Percentiles rank a stretch among this genome's conserved stretches.
phyloP scores from a whole-genome alignment of 2,888 invertebrate species.

The Thera britannica region DNA sequence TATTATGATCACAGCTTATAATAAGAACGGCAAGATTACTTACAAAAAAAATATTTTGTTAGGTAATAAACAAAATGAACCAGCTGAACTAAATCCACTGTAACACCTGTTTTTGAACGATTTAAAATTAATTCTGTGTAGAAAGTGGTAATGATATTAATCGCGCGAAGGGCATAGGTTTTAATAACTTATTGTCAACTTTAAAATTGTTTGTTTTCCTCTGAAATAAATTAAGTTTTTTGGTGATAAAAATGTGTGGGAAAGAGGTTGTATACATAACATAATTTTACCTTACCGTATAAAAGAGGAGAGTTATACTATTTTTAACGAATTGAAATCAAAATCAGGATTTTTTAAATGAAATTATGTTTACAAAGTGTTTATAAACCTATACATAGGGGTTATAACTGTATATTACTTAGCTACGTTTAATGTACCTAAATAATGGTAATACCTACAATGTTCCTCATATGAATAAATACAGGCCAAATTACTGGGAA shows the following conservation, averaged over 20 bases:
- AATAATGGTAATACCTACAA: too few relatives aligned
- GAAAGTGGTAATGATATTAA: constrained; percentile 55
- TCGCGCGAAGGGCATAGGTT: constrained; percentile 53
- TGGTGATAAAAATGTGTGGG: constrained; percentile 20
- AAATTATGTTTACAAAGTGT: not conserved
- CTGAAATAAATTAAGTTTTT: constrained; percentile 39
- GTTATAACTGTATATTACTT: too few relatives aligned
- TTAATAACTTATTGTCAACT: constrained; percentile 35
- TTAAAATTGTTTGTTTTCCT: constrained; percentile 49
- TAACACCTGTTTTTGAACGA: constrained; percentile 14
- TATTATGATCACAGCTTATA: constrained; percentile 7
- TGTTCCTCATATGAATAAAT: too few relatives aligned
- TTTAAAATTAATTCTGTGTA: constrained; percentile 52
- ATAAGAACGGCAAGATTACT: not conserved
- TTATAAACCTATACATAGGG: too few relatives aligned
- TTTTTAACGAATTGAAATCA: not conserved
- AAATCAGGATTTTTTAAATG: not conserved
- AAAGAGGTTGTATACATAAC: constrained; percentile 21
- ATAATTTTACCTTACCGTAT: constrained; percentile 10
- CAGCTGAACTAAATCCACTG: constrained; percentile 3
- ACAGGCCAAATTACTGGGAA: too few relatives aligned
- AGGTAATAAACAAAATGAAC: not conserved
- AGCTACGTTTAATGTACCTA: too few relatives aligned
- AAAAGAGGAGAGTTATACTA: constrained; percentile 9
- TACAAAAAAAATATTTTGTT: too few relatives aligned